Evolutionary conservation across 2,797 vertebrate species (phyloP), one percentile per base, ranked within the genome.

Genomic region (Hippoglossus hippoglossus): DNA sequence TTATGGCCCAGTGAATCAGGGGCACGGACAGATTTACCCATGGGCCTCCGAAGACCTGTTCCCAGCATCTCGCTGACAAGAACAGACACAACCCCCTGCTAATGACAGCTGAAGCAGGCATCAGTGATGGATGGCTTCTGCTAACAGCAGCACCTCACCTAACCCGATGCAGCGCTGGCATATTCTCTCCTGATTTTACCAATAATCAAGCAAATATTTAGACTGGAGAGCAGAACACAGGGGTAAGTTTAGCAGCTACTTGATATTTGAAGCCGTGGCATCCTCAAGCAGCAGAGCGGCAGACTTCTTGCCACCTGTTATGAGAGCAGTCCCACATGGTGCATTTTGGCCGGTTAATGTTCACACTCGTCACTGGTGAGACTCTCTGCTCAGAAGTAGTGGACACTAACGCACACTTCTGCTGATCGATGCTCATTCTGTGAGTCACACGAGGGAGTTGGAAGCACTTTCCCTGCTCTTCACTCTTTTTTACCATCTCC

Each of bases 1-100:
- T 93, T 94, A 94, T 82, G 75, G 79, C 89, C 83, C 83, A 76
- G 81, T 91, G 88, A 94, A 89, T 94, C 90, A 93, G 81, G 75
- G 61, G 69, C 90, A 90, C 31, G 80, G 89, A 89, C 80, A 87
- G 87, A 90, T 91, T 93, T 93, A 92, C 85, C 84, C 87, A 87
- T 54, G 79, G 83, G 89, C 88, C 85, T 89, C 81, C n/a, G 50
- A 86, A 85, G 77, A 77, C 81, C 70, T 83, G 75, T 93, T 92
- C 71, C 82, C 82, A 90, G 83, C 82, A 90, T 80, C 87, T 73
- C 36, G 51, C 75, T 75, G 81, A 92, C 90, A 91, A 88, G 92
- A 92, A 87, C 82, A 91, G 89, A 86, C 92, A 89, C 59, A 83
- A 67, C 79, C 78, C 64, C 67, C 57, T 69, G 80, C 52, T 84